Conservation (phyloP, 1,140 invertebrate genomes). For the Pogonomyrmex barbatus region DNA sequence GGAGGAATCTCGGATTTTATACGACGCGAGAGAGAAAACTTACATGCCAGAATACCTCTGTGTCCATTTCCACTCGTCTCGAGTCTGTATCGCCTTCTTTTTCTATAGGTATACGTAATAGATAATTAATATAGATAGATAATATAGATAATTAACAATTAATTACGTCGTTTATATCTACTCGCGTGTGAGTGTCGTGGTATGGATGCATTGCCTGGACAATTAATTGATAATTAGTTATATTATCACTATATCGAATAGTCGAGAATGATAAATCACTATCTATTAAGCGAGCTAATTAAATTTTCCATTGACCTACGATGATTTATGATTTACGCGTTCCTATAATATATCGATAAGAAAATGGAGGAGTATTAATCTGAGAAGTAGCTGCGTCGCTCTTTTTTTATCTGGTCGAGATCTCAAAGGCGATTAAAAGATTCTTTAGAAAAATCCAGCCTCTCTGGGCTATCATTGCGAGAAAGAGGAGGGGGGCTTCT, state of each 20-base stretch:
- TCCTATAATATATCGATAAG: not conserved
- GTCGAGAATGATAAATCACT: slow-evolving; percentile 5
- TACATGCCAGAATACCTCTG: not conserved
- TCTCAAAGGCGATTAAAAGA: not conserved
- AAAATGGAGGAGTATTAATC: not conserved
- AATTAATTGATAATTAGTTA: slow-evolving; percentile 21
- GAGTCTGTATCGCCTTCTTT: not conserved
- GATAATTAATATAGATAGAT: too few relatives aligned
- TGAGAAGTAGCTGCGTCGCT: too few relatives aligned
- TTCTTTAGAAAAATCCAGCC: not conserved
- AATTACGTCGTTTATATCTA: too few relatives aligned
- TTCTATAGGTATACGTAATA: too few relatives aligned
- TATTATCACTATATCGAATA: not conserved
- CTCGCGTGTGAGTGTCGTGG: not conserved
- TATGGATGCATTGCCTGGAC: not conserved
- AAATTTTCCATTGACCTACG: slow-evolving; percentile 3
- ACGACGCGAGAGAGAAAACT: not conserved
- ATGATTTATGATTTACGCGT: not conserved
- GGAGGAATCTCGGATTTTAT: not conserved
- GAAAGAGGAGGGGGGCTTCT: not conserved
- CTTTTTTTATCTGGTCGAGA: not conserved
- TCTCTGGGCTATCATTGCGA: not conserved
- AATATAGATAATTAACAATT: too few relatives aligned
- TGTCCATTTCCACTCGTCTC: not conserved
- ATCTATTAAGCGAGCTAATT: slow-evolving; percentile 12